These are phyloP conservation scores for Desoria tigrina DNA, from an alignment of 2,888 invertebrate genomes.

Conservation along the genomic window DNA sequence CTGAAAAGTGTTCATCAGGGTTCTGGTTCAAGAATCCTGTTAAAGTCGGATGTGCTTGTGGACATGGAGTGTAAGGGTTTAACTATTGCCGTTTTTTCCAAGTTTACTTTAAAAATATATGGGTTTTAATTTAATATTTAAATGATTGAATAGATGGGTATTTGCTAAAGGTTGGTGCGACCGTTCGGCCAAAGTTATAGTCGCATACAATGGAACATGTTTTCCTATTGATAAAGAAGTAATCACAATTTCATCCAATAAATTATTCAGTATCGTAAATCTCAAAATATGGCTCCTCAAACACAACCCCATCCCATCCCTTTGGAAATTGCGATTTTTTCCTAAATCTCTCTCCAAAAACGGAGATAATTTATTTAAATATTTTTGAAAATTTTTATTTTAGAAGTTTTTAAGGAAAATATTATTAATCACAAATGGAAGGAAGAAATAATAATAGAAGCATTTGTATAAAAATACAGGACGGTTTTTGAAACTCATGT, in stretches of 20 bases:
- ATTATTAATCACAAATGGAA: too few species aligned
- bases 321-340: too few species aligned
- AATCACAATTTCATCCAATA: conserved; percentile 4
- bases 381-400: too few species aligned
- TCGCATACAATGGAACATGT: conserved; percentile 32
- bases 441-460: too few species aligned
- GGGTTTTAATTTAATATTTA: neutral
- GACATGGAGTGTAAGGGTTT: conserved; percentile 45
- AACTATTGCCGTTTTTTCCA: too few species aligned
- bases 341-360: too few species aligned
- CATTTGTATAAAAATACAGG: too few species aligned
- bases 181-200: conserved; percentile 26
- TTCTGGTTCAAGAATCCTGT: conserved; percentile 40
- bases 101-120: neutral
- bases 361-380: too few species aligned
- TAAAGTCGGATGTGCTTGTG: conserved; percentile 40
- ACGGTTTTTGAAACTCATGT: too few species aligned
- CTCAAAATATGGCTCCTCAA: neutral
- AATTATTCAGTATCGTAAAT: neutral
- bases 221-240: conserved; percentile 37
- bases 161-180: conserved; percentile 47
- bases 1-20: conserved; percentile 32
- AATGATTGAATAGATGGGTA: conserved; percentile 36
- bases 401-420: too few species aligned
- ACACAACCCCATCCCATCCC: too few species aligned